These are phyloP conservation scores for Aphaenogaster floridana DNA, from an alignment of 1,140 invertebrate species.

Conservation along the genomic window DNA sequence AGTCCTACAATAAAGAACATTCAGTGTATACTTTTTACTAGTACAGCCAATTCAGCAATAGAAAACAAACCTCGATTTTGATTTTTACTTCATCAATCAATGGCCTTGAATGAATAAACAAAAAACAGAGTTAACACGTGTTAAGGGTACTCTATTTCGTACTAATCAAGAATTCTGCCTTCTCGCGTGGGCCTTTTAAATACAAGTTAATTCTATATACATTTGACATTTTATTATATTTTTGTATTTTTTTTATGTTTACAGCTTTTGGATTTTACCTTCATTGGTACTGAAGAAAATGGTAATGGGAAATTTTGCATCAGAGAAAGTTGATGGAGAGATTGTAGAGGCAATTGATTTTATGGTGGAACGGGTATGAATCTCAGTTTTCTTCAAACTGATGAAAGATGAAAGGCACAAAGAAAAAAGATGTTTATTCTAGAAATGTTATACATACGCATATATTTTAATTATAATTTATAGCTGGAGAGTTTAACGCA, in stretches of 20 bases:
- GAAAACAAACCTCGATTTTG: too few relatives aligned
- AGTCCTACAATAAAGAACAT: too few relatives aligned
- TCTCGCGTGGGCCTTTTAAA: too few relatives aligned
- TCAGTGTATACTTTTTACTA: too few relatives aligned
- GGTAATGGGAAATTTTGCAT: constrained; percentile 95
- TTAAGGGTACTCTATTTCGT: too few relatives aligned
- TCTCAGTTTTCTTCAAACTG: neutral
- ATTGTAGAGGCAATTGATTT: constrained; percentile 96
- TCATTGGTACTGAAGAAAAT: constrained; percentile 95
- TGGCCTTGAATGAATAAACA: too few relatives aligned
- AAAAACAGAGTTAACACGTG: too few relatives aligned
- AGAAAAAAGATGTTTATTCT: neutral
- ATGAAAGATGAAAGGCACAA: neutral
- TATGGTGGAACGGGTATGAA: constrained; percentile 94
- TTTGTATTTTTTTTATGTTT: constrained; percentile 69
- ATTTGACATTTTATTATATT: constrained; percentile 23
- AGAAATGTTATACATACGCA: neutral
- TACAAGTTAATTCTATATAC: neutral
- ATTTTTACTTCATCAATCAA: too few relatives aligned
- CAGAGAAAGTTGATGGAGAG: constrained; percentile 90
- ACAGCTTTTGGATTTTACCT: constrained; percentile 95
- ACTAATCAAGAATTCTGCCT: too few relatives aligned
- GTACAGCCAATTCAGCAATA: too few relatives aligned
- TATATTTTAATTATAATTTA: constrained; percentile 72
- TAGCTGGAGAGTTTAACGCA: constrained; percentile 95